Base-by-base conservation (phyloP, 2,113 vertebrate genomes). In the Orientallactaga bullata region DNA sequence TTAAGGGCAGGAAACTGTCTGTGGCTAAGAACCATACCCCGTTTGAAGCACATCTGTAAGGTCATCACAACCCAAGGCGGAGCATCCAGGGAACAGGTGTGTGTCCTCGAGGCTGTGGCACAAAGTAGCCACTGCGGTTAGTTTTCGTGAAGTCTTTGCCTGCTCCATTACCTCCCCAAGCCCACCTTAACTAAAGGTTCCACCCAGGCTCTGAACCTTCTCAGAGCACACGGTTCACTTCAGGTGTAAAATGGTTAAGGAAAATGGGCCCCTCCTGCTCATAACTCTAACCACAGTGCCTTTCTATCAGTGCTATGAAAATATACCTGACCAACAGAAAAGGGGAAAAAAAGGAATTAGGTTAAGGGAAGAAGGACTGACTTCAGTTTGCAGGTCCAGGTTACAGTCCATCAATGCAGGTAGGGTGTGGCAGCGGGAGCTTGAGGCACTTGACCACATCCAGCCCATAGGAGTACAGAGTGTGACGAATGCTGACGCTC, bases 51-150 rank as follows among this genome's bases (percentile, higher is more conserved):
- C 23, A 89, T 55, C 55, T 77, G 6, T 28, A 5, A 83, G 39
- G 11, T 16, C 60, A 47, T 26, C 30, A 85, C 4, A 35, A 26
- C 5, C 47, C n/a, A 35, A 2, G 8, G 12, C 21, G 51, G 17
- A 65, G 10, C 16, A 72, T 51, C n/a, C 10, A 9, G 5, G 21
- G 18, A 1, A 30, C n/a, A n/a, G 24, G 61, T 24, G 7, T 4
- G 26, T 16, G 3, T 73, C 83, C 39, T 3, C 1, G n/a, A 5
- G 4, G 2, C 58, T 10, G 11, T 77, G 63, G 16, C 0, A 0
- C 42, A 9, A 74, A 58, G 24, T 47, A 21, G 58, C 55, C 42
- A 79, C 8, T 21, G n/a, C 0, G 10, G 2, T 61, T 42, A 7
- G 0, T 77, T 71, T n/a, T 83, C 82, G 32, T 17, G 60, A 47